Evolutionary conservation across 2,888 invertebrate species (phyloP), one percentile per base, ranked within the genome.

Genomic region (Patella pellucida): DNA sequence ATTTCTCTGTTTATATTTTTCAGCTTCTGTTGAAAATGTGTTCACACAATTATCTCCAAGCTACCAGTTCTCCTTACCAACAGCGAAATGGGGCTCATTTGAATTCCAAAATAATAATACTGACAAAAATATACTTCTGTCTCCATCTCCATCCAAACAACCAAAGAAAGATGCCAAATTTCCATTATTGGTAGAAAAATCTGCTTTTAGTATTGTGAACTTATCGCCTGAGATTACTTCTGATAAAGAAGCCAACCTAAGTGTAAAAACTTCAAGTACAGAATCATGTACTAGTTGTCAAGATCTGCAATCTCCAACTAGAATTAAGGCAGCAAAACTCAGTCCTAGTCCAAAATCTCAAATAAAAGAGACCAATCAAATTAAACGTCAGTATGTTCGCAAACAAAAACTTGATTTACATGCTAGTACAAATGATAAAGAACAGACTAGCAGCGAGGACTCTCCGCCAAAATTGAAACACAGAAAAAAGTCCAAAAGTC

Each of bases 1-100:
- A 9, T 19, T 41, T 15, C 19, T 71, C 31, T 56, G 19, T 27
- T 31, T 72, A 27, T 31, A 56, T 50, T 16, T 73, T 69, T 50
- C 62, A 74, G 74, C 67, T 74, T 51, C 74, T 70, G 70, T 70
- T 27, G 71, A 69, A 23, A 74, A 67, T 71, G 74, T 74, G 74
- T 74, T 74, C 71, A 74, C 67, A 11, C 67, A 69, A 70, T 56
- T 70, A 16, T 69, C 56, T 51, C 67, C 74, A 31, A 62, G 19
- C 11, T 23, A 62, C 19, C 62, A 62, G 11, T 23, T 62, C 19
- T 62, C 62, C 19, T 23, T 62, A 9, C 19, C 23, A 19, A 2
- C 23, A 62, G 23, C 4, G 3, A 19, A 19, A 11, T 19, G 23
- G 62, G 23, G 19, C 19, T 62, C 62, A 62, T 23, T 15, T 62